These are phyloP conservation scores for Thecophora atra DNA, from an alignment of 2,888 invertebrate species.

Conservation along the genomic window DNA sequence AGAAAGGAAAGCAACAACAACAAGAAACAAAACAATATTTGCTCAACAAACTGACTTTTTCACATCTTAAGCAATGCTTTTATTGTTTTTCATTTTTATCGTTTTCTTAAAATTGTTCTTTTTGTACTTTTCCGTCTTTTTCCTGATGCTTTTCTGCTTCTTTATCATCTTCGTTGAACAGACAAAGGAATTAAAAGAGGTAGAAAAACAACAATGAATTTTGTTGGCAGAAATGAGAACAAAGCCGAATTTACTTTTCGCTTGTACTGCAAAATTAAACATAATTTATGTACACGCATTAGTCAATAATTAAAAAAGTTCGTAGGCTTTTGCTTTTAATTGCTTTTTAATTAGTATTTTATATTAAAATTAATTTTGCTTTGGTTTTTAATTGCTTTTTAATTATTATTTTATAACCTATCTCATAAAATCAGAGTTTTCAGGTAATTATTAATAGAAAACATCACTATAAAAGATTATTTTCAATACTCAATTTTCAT, in stretches of 20 bases:
- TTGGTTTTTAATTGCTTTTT: no score
- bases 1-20: neutral
- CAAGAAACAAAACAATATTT: neutral
- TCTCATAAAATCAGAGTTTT: no score
- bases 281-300: constrained; percentile 27
- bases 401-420: no score
- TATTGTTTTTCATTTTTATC: constrained; percentile 9
- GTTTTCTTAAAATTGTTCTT: no score
- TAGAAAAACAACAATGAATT: constrained; percentile 15
- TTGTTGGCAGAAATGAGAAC: constrained; percentile 19
- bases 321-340: no score
- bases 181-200: neutral
- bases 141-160: neutral
- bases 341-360: no score
- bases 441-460: no score
- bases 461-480: no score
- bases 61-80: constrained; percentile 2
- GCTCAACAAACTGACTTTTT: constrained; percentile 28
- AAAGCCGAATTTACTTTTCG: constrained; percentile 18
- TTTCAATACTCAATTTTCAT: no score
- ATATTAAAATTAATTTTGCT: no score
- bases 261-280: constrained; percentile 23
- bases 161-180: neutral
- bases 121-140: neutral
- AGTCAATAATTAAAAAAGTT: no score